A percentile compares a stretch with the other conserved stretches of the same genome.
Conservation (phyloP, 1,140 invertebrate species). For the Drosophila baimaii region DNA sequence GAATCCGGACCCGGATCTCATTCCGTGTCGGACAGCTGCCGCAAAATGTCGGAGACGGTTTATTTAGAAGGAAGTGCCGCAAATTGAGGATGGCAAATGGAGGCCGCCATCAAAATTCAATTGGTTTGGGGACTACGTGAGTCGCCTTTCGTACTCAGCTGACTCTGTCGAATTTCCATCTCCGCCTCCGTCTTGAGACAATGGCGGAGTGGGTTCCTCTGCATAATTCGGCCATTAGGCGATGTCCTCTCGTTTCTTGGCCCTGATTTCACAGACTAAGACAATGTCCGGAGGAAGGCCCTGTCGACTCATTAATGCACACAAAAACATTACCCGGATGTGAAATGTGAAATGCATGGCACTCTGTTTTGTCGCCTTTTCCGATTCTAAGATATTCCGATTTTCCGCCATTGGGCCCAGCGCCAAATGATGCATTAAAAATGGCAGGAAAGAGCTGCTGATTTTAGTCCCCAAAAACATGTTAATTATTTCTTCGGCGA, state of each 20-base stretch:
- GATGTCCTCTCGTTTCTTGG: slow-evolving; percentile 36
- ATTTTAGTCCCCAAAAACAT: neutral
- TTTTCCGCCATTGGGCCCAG: slow-evolving; percentile 53
- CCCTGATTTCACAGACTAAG: slow-evolving; percentile 41
- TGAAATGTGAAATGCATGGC: slow-evolving; percentile 48
- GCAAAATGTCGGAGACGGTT: slow-evolving; percentile 9
- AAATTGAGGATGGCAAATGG: slow-evolving; percentile 40
- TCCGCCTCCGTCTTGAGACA: slow-evolving; percentile 33
- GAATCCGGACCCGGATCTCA: neutral
- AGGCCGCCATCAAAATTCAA: slow-evolving; percentile 76
- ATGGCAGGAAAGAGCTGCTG: neutral
- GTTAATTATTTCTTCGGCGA: slow-evolving; percentile 24
- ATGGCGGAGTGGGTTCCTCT: slow-evolving; percentile 39
- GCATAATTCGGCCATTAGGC: slow-evolving; percentile 76
- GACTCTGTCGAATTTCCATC: neutral
- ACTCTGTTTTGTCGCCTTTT: slow-evolving; percentile 12
- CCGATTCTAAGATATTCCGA: slow-evolving; percentile 4
- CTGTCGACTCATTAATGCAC: slow-evolving; percentile 71
- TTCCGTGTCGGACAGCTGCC: slow-evolving; percentile 24
- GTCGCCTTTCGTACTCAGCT: slow-evolving; percentile 45
- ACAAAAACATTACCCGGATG: slow-evolving; percentile 55
- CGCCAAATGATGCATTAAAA: slow-evolving; percentile 74
- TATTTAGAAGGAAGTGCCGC: slow-evolving; percentile 25
- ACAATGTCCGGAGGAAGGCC: slow-evolving; percentile 60
- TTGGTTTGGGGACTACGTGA: slow-evolving; percentile 74